Base-by-base conservation (phyloP, 2,797 vertebrate species). In the Sebastes oblongus region DNA sequence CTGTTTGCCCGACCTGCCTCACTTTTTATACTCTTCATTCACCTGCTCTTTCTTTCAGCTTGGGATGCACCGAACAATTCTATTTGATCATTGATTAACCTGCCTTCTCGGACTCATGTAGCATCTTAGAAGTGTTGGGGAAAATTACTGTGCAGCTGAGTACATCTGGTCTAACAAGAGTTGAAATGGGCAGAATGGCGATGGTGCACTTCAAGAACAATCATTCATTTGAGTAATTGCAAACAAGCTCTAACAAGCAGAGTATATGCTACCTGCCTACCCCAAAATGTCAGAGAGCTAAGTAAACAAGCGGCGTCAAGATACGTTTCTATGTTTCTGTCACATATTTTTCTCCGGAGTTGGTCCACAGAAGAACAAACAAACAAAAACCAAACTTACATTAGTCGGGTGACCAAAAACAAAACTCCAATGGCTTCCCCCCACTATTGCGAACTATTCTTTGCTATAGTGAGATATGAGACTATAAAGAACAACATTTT, bases 1-100 rank as follows among this genome's bases (percentile, higher is more conserved):
- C 66, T 13, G 54, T 75, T 65, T 36, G 27, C 64, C 59, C 20
- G 69, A 78, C 67, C 66, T 85, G 81, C 75, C 42, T 81, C 66
- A 8, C 73, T 27, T 55, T 68, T 27, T 71, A 61, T 78, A 30
- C 81, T 84, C 76, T 77, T 50, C 27, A 50, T 60, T 77, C 36
- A 75, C 34, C 34, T 65, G 13, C 60, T 66, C 56, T 54, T 54
- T 54, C 18, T 54, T n/a, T 54, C 50, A 74, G 32, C 18, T 14
- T 22, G 6, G 39, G 65, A 30, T 50, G 18, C 32, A n/a, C 27
- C 42, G 61, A 4, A 61, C 5, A 8, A 61, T 34, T 62, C 6
- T 9, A 18, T 24, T 62, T 29, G 2, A 52, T 8, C 27, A 50
- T 61, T 50, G 25, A 50, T 60, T 25, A 20, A 68, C 25, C 18